Conservation (phyloP, 2,113 vertebrate species). For the Antechinus flavipes region DNA sequence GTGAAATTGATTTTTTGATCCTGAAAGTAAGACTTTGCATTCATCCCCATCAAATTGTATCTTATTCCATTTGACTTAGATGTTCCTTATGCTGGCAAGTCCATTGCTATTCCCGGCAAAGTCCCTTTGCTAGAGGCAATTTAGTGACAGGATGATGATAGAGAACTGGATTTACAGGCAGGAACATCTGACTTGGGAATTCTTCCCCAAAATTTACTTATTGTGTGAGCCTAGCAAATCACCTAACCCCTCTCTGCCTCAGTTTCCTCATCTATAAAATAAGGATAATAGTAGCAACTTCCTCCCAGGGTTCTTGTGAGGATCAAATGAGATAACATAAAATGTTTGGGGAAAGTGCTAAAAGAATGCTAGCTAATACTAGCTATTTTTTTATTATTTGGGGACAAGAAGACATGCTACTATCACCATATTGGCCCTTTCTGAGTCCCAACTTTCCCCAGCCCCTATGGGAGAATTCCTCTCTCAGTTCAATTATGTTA, state of each 20-base stretch:
- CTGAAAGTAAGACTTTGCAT: not conserved
- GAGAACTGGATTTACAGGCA: not conserved
- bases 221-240: not conserved
- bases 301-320: not conserved
- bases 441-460: not conserved
- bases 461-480: not conserved
- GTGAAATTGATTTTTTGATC: not conserved
- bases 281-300: not conserved
- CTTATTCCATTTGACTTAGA: not conserved
- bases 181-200: not conserved
- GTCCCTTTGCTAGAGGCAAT: not conserved
- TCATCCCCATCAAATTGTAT: not conserved
- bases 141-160: not conserved
- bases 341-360: not conserved
- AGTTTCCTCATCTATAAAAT: not conserved
- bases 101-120: not conserved
- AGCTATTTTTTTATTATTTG: not conserved
- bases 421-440: not conserved
- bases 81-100: not conserved
- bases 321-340: not conserved
- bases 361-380: not conserved
- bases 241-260: not conserved
- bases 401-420: not conserved
- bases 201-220: not conserved
- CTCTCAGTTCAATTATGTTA: not conserved